Percentiles rank a stretch among this genome's conserved stretches.
Evolutionary conservation across 2,113 vertebrate species (phyloP).

Genomic region (Tupaia tana): DNA sequence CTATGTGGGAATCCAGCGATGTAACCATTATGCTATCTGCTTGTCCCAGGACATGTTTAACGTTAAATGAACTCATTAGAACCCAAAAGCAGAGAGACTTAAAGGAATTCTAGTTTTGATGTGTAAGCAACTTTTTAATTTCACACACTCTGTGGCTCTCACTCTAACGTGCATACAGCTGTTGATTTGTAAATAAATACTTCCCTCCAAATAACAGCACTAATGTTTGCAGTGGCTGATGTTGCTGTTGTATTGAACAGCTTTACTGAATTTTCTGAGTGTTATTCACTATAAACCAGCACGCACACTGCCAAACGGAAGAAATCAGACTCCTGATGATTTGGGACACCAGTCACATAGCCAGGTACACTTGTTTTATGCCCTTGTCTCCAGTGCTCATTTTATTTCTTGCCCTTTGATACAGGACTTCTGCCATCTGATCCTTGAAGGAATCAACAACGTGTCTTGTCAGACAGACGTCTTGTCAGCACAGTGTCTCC

Average conservation of each 20-base stretch:
- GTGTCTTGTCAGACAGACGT: constrained; percentile 52
- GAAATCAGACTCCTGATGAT: constrained; percentile 43
- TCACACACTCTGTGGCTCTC: neutral
- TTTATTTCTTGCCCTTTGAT: constrained; percentile 64
- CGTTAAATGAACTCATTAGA: neutral
- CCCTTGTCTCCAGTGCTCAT: constrained; percentile 50
- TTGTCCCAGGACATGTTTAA: neutral
- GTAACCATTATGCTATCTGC: too few relatives aligned
- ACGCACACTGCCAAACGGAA: neutral
- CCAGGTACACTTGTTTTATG: constrained; percentile 51
- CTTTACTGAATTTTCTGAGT: constrained; percentile 22
- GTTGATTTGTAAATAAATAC: neutral
- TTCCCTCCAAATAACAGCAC: neutral
- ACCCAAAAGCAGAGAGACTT: neutral
- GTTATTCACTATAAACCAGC: neutral
- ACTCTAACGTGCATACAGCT: neutral
- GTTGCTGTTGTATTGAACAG: neutral
- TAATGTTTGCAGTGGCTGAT: neutral
- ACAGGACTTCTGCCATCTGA: constrained; percentile 67
- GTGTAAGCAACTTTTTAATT: constrained; percentile 25
- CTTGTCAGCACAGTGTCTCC: constrained; percentile 59
- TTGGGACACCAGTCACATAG: constrained; percentile 53
- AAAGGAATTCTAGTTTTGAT: neutral
- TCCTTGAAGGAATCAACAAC: constrained; percentile 28
- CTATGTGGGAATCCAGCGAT: too few relatives aligned